Percentiles rank a stretch among this genome's conserved stretches.
Evolutionary conservation across 2,113 vertebrate genomes (phyloP).

Genomic region (Sisor rabdophorus): DNA sequence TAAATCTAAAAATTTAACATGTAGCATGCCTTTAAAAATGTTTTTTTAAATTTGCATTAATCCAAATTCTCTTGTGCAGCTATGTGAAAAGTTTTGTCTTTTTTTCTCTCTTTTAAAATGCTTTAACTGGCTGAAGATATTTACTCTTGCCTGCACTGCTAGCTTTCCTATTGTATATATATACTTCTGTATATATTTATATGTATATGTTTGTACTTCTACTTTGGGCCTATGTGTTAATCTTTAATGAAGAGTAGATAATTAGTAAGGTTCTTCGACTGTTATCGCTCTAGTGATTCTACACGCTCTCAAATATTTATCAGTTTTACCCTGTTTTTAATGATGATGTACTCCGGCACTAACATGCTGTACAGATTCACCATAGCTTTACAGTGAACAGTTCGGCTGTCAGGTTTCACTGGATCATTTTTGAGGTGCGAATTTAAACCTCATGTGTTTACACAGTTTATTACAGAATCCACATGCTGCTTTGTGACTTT

Average conservation of each 20-base stretch:
- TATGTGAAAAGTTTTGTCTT: constrained; percentile 30
- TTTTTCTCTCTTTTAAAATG: constrained; percentile 34
- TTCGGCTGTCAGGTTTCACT: constrained; percentile 36
- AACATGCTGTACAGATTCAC: background rate
- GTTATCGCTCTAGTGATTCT: constrained; percentile 43
- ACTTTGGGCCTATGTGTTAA: constrained; percentile 16
- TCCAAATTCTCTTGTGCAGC: constrained; percentile 4
- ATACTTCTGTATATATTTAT: constrained; percentile 37
- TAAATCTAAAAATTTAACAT: constrained; percentile 4
- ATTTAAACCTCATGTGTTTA: constrained; percentile 37
- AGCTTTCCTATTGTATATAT: constrained; percentile 37
- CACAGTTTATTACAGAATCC: constrained; percentile 31
- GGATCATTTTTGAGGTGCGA: constrained; percentile 26
- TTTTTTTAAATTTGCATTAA: constrained; percentile 14
- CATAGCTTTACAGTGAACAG: constrained; percentile 8
- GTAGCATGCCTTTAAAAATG: constrained; percentile 37
- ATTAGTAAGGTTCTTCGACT: constrained; percentile 43
- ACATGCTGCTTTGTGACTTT: constrained; percentile 37
- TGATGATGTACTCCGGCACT: constrained; percentile 3
- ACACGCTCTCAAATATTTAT: background rate
- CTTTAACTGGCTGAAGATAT: constrained; percentile 41
- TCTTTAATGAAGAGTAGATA: constrained; percentile 28
- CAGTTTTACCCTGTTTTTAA: constrained; percentile 29
- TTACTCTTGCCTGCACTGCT: constrained; percentile 40
- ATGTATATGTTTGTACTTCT: constrained; percentile 41